Base-by-base conservation (phyloP, 1,140 invertebrate species). In the Drosophila littoralis region DNA sequence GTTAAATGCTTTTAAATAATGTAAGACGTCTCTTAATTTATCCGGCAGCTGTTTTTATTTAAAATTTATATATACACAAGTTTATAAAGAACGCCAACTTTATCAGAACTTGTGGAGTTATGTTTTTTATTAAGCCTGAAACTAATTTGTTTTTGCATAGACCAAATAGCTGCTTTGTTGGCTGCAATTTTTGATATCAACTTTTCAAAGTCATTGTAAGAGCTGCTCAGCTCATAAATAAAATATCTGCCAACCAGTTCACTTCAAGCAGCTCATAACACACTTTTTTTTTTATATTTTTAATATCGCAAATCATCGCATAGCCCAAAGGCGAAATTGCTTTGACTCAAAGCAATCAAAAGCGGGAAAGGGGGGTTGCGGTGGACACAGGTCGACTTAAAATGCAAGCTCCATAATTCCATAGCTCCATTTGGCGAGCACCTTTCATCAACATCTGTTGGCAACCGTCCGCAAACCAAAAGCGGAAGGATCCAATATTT, bases 291-390 rank as follows among this genome's bases (percentile, higher is more conserved):
- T 51, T 51, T 10, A 9, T n/a, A 40, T 70, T 61, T 71, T 64
- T 71, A 71, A 64, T 64, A 71, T 64, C 28, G 9, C 42, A 38
- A 48, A 64, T 59, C 57, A 59, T 45, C 42, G 32, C 42, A 45
- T 15, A 45, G 15, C 55, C 64, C 51, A 69, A 50, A 52, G 15
- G 54, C 52, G 40, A 50, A 68, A 52, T 71, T 38, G 55, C 59
- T 48, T 69, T 79, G 57, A 59, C 66, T 84, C 77, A 84, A 83
- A 73, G 64, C 55, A 67, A 63, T 84, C 77, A 79, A 63, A 70
- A 70, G 35, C 43, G 46, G 51, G 60, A 3, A n/a, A n/a, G 1
- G 0, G 22, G 22, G 22, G 17, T 17, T 1, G 42, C 2, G 22
- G 4, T 28, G 22, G 5, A 28, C 22, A 40, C 55, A 8, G 15